A percentile compares a stretch with the other conserved stretches of the same genome.
Conservation (phyloP, 2,113 vertebrate species). For the Cairina moschata region DNA sequence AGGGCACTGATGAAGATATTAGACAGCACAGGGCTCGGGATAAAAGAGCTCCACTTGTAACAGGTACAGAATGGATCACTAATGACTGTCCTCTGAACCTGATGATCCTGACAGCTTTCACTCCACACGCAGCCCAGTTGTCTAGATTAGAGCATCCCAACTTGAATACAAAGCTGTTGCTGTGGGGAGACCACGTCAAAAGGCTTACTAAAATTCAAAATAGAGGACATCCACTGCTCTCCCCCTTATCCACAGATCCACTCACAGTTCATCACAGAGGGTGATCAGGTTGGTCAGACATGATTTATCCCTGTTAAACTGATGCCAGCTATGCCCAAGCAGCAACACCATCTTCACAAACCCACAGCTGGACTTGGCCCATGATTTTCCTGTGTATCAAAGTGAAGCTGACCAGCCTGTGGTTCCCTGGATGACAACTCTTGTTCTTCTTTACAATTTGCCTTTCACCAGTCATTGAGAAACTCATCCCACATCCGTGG, state of each 20-base stretch:
- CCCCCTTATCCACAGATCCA: neutral
- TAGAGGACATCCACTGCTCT: neutral
- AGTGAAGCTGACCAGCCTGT: neutral
- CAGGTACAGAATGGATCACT: neutral
- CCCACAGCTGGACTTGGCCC: neutral
- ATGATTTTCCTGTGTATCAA: neutral
- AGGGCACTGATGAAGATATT: neutral
- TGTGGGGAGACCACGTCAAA: neutral
- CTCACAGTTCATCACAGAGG: neutral
- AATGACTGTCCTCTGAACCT: neutral
- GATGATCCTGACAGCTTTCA: neutral
- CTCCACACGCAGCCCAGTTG: neutral
- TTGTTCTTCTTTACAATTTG: neutral
- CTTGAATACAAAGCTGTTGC: neutral
- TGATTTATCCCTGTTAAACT: neutral
- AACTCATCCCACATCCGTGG: neutral
- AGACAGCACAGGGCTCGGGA: neutral
- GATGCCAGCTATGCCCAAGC: neutral
- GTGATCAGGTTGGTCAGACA: neutral
- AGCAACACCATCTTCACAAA: neutral
- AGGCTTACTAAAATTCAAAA: neutral
- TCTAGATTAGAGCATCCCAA: neutral
- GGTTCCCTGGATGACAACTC: neutral
- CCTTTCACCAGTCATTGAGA: neutral
- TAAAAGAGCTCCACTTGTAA: neutral